Percentiles rank a stretch among this genome's conserved stretches.
phyloP scores from a whole-genome alignment of 2,888 invertebrate genomes.

The Lepidochitona cinerea region DNA sequence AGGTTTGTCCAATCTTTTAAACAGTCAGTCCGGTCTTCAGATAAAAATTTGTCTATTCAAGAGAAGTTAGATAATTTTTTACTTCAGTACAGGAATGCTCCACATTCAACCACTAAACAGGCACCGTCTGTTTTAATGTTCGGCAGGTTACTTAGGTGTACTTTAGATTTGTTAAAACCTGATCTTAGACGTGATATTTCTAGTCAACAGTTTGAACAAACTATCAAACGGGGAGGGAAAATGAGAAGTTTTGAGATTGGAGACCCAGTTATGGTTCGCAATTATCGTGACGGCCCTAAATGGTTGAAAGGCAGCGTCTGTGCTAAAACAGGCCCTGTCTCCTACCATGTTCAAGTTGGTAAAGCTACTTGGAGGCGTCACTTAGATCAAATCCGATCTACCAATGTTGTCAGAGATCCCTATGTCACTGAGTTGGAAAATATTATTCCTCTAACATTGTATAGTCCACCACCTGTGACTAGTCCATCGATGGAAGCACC shows the following conservation, averaged over 20 bases:
- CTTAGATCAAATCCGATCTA: background rate
- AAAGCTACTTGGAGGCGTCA: background rate
- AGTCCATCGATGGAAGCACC: no score
- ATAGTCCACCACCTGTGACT: no score
- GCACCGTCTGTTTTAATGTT: no score
- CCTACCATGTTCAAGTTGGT: background rate
- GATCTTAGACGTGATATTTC: no score
- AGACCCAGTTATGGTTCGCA: background rate
- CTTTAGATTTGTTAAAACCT: background rate
- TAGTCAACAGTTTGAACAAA: background rate
- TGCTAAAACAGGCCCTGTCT: background rate
- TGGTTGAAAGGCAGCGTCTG: background rate
- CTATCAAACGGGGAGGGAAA: background rate
- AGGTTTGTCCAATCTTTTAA: slow-evolving; percentile 45
- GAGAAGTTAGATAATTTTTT: no score
- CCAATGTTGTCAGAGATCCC: background rate
- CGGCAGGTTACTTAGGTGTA: background rate
- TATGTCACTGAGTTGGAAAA: no score
- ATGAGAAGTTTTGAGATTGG: background rate
- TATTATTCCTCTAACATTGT: no score
- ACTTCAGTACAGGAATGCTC: no score
- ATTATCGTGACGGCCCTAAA: background rate
- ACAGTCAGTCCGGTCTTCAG: background rate
- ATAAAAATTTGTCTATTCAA: background rate
- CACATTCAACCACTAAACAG: no score